Base-by-base conservation (phyloP, 1,140 invertebrate species). In the Tetramorium alpestre region DNA sequence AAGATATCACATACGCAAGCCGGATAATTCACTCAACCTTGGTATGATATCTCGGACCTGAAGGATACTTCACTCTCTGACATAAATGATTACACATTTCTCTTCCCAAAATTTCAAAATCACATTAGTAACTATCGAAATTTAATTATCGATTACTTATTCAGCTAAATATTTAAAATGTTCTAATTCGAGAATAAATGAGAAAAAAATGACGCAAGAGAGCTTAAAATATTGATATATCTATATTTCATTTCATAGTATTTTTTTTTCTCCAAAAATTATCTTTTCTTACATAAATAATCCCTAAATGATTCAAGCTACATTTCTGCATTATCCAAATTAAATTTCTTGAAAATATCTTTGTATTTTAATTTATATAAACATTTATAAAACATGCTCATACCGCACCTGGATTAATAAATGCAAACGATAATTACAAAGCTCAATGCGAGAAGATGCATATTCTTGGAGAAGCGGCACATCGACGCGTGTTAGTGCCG, bases 21-120 rank as follows among this genome's bases (percentile, higher is more conserved):
- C 25, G 69, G 69, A 84, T 84, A 84, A 84, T 84, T 84, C 25
- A 84, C 80, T 84, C 67, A 84, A 56, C 80, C 69, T 73, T 73
- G 69, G 69, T 56, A 60, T 25, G 51, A 84, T 84, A 84, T 84
- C 69, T 47, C 54, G 69, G 41, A 82, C 54, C 41, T 60, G 47
- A 73, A 84, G 44, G 80, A 84, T 73, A 84, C 41, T 70, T 84
- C 65, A 38, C 25, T 38, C 54, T 80, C 49, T 44, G 78, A 70
- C 64, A 70, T 70, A 22, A 73, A 84, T 54, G 16, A 73, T 73
- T 41, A 82, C 51, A 41, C 44, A 69, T 22, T 67, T 47, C 22
- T 69, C 47, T 41, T 80, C 33, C 13, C 25, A 38, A 47, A 18
- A 72, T 73, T 47, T 47, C 41, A 33, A 60, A 73, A 47, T 73